Percentiles rank a stretch among this genome's conserved stretches.
Evolutionary conservation across 2,888 invertebrate genomes (phyloP).

Genomic region (Apamea monoglypha): DNA sequence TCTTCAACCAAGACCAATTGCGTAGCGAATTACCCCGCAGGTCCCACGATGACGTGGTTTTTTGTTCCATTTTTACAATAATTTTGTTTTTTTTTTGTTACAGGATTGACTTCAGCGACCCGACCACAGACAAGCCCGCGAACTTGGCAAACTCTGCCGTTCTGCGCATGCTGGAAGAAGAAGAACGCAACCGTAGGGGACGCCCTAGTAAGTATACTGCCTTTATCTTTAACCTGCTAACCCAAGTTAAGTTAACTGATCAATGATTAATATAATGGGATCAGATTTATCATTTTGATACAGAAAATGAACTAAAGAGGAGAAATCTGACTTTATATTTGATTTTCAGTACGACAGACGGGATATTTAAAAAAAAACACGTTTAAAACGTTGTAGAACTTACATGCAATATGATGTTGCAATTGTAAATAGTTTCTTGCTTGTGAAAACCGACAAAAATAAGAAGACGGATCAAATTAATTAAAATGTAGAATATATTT

Average conservation of each 20-base stretch:
- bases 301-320: not conserved
- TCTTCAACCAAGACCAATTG: not conserved
- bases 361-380: not conserved
- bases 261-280: not conserved
- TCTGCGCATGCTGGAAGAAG: conserved; percentile 95
- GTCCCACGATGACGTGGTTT: not conserved
- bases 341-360: not conserved
- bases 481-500: conserved; percentile 23
- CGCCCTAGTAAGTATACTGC: conserved; percentile 90
- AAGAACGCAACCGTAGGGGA: conserved; percentile 93
- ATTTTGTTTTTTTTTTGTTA: conserved; percentile 71
- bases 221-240: not conserved
- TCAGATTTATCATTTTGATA: conserved; percentile 6
- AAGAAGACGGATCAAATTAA: not conserved
- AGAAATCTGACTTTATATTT: not conserved
- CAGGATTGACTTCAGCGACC: conserved; percentile 95
- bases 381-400: not conserved
- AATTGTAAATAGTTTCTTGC: conserved; percentile 32
- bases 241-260: conserved; percentile 2
- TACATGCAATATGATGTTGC: conserved; percentile 7
- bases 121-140: conserved; percentile 92
- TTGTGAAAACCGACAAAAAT: conserved; percentile 7
- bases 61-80: not conserved
- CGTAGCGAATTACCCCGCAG: not conserved
- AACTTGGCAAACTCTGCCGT: conserved; percentile 97